Evolutionary conservation across 2,113 vertebrate species (phyloP), one percentile per base, ranked within the genome.

Genomic region (Notothenia coriiceps): DNA sequence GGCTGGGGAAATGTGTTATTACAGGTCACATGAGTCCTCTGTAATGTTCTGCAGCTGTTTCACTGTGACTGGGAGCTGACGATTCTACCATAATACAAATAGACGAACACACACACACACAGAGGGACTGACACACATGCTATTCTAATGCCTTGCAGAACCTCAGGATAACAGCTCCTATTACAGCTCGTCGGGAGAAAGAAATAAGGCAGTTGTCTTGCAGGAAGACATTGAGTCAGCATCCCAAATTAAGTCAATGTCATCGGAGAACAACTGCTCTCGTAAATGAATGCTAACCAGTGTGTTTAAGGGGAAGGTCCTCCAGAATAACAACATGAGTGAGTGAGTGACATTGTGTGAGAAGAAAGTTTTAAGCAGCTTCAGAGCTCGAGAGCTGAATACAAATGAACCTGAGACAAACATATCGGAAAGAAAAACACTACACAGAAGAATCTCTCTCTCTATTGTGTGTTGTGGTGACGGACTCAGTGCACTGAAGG

Each of bases 41-140:
- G 84, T 92, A 93, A 94, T 92, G 86, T 83, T 87, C 86, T 88
- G 87, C 93, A 94, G 92, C 91, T 94, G 93, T 89, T 84, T 79
- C 50, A 84, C 88, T 88, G 70, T 46, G 75, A 82, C 85, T 80
- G 78, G 59, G 43, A 70, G 91, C 93, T 93, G 93, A 92, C 89
- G 6, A 59, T 87, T 89, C 88, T 51, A 51, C 66, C 63, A 51
- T 79, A 76, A 74, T 14, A 85, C 74, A 78, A 64, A 80, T 72
- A 79, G 61, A 66, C 11, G 49, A 70, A 22, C 22, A 22, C 2
- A 2, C 25, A 25, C 25, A 13, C 60, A 7, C 69, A 25, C 35
- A 62, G 6, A 40, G 6, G 5, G 35, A 72, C 1, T 46, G 2
- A 49, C 77, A 80, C 75, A 46, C 54, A 49, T 46, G 63, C 73